Evolutionary conservation across 2,797 vertebrate genomes (phyloP).

Genomic region (Liparis tanakae): DNA sequence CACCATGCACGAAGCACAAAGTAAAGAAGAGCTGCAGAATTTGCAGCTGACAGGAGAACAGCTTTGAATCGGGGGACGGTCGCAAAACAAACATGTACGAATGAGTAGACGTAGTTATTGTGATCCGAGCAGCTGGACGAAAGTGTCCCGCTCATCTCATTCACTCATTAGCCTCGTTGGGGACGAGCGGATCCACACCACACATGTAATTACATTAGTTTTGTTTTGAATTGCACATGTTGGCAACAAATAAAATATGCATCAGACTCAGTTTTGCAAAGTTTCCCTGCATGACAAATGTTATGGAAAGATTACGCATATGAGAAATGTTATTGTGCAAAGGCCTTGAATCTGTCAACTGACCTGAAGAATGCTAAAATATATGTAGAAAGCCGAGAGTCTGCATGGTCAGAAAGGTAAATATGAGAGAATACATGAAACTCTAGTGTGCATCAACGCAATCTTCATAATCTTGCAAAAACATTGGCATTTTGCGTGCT

Average conservation of each 20-base stretch:
- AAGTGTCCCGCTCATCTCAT: neutral
- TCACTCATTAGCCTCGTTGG: neutral
- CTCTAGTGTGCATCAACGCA: neutral
- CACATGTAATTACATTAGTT: neutral
- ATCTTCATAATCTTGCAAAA: neutral
- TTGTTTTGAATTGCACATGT: neutral
- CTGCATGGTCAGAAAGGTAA: neutral
- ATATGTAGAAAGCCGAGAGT: neutral
- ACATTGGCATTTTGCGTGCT: neutral
- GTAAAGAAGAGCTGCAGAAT: neutral
- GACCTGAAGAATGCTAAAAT: slow-evolving; percentile 22
- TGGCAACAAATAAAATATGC: neutral
- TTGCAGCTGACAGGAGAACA: neutral
- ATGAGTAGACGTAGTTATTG: neutral
- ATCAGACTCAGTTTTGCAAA: neutral
- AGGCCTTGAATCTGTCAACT: neutral
- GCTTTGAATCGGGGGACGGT: neutral
- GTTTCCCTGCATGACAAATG: neutral
- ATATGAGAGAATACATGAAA: neutral
- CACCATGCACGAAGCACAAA: neutral
- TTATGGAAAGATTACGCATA: neutral
- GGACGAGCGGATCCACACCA: neutral
- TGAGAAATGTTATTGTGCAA: neutral
- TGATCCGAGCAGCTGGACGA: neutral
- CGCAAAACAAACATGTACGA: neutral